phyloP scores from a whole-genome alignment of 2,888 invertebrate species.

The Cynaeus angustus region DNA sequence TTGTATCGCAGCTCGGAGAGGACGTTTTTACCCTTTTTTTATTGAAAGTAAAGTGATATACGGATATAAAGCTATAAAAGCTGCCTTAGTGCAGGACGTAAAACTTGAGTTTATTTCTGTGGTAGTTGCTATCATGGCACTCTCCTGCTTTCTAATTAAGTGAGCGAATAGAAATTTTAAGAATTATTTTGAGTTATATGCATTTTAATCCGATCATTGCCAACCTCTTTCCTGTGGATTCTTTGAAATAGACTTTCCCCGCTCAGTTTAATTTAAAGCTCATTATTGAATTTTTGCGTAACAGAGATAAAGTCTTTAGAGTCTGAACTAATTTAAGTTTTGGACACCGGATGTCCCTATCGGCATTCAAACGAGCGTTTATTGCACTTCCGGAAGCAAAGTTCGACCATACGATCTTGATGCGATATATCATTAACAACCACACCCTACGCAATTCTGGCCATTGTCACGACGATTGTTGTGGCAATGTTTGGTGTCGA shows the following conservation, averaged over 20 bases:
- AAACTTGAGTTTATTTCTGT: conserved; percentile 46
- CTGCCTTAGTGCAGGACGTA: conserved; percentile 42
- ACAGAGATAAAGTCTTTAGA: conserved; percentile 17
- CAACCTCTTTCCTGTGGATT: no score
- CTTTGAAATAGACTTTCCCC: conserved; percentile 4
- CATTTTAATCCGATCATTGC: conserved; percentile 27
- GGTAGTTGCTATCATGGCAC: conserved; percentile 27
- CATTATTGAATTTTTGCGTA: conserved; percentile 31
- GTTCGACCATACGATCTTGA: conserved; percentile 38
- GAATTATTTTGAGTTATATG: no score
- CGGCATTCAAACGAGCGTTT: conserved; percentile 47
- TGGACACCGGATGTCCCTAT: conserved; percentile 29
- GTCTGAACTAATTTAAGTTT: conserved; percentile 46
- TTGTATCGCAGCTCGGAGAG: conserved; percentile 32
- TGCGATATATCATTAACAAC: conserved; percentile 50
- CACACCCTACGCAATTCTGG: conserved; percentile 51
- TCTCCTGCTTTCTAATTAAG: background rate
- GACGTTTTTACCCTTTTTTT: conserved; percentile 44
- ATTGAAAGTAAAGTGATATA: conserved; percentile 49
- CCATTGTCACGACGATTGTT: conserved; percentile 58
- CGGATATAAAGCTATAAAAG: conserved; percentile 46
- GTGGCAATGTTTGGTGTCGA: conserved; percentile 57
- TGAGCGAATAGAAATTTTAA: no score
- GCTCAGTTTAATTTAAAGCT: conserved; percentile 30
- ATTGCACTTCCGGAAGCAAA: conserved; percentile 48